phyloP scores from a whole-genome alignment of 2,797 vertebrate genomes.

The Poecilia velifera region DNA sequence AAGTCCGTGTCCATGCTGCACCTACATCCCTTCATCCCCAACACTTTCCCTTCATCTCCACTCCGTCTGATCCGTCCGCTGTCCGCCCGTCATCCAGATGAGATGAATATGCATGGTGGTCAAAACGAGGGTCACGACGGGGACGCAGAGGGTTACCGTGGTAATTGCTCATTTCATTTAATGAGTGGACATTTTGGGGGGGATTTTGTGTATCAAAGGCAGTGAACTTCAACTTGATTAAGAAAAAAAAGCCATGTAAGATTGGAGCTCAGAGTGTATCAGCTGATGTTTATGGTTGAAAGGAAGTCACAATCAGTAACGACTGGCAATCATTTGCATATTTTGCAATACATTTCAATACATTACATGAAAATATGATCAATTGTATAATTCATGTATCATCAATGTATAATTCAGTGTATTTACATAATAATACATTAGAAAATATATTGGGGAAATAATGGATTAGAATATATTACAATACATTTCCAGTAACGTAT shows the following conservation, averaged over 20 bases:
- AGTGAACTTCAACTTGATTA: background rate
- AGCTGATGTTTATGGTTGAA: background rate
- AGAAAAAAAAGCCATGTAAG: background rate
- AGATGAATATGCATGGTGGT: conserved; percentile 59
- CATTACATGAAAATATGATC: too few relatives aligned
- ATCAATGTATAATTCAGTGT: too few relatives aligned
- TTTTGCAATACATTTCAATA: too few relatives aligned
- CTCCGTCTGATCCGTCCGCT: conserved; percentile 35
- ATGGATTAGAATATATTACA: too few relatives aligned
- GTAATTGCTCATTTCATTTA: conserved; percentile 23
- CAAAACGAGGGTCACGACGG: conserved; percentile 42
- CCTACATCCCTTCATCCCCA: conserved; percentile 9
- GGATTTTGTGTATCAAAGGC: background rate
- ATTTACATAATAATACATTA: too few relatives aligned
- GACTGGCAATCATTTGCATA: too few relatives aligned
- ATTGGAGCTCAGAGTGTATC: background rate
- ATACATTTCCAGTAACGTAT: too few relatives aligned
- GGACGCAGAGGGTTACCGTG: conserved; percentile 46
- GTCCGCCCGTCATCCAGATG: conserved; percentile 17
- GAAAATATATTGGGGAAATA: too few relatives aligned
- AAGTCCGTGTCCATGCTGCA: conserved; percentile 10
- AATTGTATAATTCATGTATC: too few relatives aligned
- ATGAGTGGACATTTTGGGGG: background rate
- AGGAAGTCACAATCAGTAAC: background rate
- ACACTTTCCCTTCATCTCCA: conserved; percentile 16